phyloP scores from a whole-genome alignment of 2,113 vertebrate species.

The Tachysurus vachellii region DNA sequence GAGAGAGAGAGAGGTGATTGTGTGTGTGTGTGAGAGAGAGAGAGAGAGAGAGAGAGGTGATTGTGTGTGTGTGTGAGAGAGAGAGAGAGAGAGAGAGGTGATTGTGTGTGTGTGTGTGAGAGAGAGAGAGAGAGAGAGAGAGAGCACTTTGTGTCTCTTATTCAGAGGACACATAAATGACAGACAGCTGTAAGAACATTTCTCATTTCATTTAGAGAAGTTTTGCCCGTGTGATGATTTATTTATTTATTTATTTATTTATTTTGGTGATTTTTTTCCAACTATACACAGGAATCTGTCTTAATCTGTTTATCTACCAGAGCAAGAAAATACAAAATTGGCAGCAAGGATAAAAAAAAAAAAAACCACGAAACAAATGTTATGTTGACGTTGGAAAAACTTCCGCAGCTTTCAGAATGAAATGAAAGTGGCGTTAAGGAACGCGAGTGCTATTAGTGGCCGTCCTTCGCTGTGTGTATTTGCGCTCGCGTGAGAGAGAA shows the following conservation, averaged over 20 bases:
- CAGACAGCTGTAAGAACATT: not conserved
- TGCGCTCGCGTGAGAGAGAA: not conserved
- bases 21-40: too few species aligned
- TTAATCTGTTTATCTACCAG: not conserved
- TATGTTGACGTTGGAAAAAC: slow-evolving; percentile 25
- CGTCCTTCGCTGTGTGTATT: not conserved
- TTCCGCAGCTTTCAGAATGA: slow-evolving; percentile 3
- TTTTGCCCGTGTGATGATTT: not conserved
- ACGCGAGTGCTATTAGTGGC: slow-evolving; percentile 21
- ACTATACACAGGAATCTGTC: not conserved
- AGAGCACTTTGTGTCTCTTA: not conserved
- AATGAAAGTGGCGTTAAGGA: slow-evolving; percentile 11
- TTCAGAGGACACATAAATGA: not conserved
- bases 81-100: not conserved
- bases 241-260: too few species aligned
- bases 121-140: not conserved
- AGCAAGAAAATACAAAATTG: slow-evolving; percentile 10
- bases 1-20: not conserved
- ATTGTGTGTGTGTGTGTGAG: too few species aligned
- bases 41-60: not conserved
- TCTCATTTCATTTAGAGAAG: not conserved
- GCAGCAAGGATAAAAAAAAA: not conserved
- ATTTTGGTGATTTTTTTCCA: too few species aligned
- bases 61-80: too few species aligned
- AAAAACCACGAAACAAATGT: not conserved